Evolutionary conservation across 2,113 vertebrate species (phyloP).

Genomic region (Machaerirhynchus nigripectus): DNA sequence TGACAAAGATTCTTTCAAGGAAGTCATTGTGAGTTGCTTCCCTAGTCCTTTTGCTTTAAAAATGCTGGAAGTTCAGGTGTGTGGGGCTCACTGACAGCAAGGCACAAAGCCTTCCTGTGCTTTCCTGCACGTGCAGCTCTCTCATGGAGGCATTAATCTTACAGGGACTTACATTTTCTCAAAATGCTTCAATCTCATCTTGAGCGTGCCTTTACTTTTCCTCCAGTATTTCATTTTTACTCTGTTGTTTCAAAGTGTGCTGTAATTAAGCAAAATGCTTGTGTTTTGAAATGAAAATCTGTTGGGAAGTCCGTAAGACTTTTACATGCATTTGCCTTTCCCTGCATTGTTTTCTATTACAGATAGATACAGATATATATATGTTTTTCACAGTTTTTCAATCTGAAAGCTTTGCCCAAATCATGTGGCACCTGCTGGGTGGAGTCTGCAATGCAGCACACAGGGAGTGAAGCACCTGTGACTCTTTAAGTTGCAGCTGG

Average conservation of each 20-base stretch:
- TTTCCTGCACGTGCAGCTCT: background rate
- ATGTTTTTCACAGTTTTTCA: background rate
- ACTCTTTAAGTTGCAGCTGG: background rate
- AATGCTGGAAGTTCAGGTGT: background rate
- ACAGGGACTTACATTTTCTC: background rate
- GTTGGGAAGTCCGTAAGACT: background rate
- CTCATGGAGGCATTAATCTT: background rate
- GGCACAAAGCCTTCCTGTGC: background rate
- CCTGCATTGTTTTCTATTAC: background rate
- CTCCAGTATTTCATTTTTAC: background rate
- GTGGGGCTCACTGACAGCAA: background rate
- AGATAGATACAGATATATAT: no score
- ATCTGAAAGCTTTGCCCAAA: background rate
- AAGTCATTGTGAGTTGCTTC: slow-evolving; percentile 84
- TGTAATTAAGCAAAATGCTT: background rate
- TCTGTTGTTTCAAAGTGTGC: background rate
- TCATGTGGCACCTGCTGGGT: background rate
- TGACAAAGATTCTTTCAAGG: slow-evolving; percentile 86
- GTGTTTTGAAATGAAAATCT: background rate
- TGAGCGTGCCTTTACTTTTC: background rate
- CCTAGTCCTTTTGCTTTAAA: background rate
- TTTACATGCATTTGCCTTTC: background rate
- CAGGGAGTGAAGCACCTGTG: background rate
- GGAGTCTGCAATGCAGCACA: background rate
- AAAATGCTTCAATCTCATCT: background rate